These are phyloP conservation scores for Litocranius walleri DNA, from an alignment of 2,113 vertebrate genomes.

Conservation along the genomic window DNA sequence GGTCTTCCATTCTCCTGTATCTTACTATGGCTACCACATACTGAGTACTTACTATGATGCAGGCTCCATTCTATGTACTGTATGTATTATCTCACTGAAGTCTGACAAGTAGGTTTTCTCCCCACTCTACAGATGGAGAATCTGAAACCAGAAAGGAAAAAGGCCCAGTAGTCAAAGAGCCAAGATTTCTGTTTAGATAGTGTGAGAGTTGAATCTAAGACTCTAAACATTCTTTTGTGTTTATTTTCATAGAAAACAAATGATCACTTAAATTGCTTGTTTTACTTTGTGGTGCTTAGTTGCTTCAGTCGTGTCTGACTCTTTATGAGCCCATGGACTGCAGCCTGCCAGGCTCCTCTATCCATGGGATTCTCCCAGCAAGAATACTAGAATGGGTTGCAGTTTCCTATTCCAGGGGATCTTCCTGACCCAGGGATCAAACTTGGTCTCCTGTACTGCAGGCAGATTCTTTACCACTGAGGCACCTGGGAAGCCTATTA, in stretches of 20 bases:
- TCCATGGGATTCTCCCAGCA: not conserved
- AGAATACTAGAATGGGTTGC: not conserved
- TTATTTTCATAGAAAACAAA: constrained; percentile 2
- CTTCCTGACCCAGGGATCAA: not conserved
- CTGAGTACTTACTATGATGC: not conserved
- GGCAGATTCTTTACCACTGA: not conserved
- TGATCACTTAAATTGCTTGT: not conserved
- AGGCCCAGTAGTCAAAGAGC: not conserved
- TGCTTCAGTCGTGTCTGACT: not conserved
- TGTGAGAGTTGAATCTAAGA: not conserved
- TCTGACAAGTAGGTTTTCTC: not conserved
- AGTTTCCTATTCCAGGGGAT: not conserved
- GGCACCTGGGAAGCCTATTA: not conserved
- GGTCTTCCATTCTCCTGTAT: not conserved
- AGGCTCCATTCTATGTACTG: not conserved
- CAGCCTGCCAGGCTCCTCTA: not conserved
- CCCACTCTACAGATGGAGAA: not conserved
- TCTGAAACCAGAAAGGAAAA: not conserved
- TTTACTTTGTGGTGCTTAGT: not conserved
- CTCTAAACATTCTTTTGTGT: not conserved
- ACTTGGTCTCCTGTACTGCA: not conserved
- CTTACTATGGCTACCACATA: not conserved
- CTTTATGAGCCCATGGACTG: not conserved
- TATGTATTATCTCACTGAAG: not conserved
- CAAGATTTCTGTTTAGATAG: not conserved